phyloP scores from a whole-genome alignment of 2,888 invertebrate species.

The Pseudeuparius sepicola region DNA sequence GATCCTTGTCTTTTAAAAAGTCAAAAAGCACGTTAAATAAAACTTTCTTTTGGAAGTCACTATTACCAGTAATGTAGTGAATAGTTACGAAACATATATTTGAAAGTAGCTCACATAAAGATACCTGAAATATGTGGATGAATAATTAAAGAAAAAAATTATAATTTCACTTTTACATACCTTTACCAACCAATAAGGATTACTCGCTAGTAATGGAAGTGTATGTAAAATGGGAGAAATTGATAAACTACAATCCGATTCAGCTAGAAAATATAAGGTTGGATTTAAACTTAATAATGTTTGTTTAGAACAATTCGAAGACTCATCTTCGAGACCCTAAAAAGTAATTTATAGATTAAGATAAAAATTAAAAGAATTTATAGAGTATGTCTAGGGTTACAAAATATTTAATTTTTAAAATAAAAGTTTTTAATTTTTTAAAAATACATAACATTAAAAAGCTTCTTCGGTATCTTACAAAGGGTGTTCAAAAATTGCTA shows the following conservation, averaged over 20 bases:
- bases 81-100: slow-evolving; percentile 50
- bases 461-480: too few species aligned
- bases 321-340: slow-evolving; percentile 63
- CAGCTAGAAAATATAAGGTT: slow-evolving; percentile 50
- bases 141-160: slow-evolving; percentile 9
- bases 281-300: slow-evolving; percentile 53
- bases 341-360: slow-evolving; percentile 27
- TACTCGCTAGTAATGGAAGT: slow-evolving; percentile 53
- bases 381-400: too few species aligned
- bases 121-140: slow-evolving; percentile 44
- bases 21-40: slow-evolving; percentile 51
- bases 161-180: slow-evolving; percentile 38
- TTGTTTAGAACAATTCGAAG: slow-evolving; percentile 64
- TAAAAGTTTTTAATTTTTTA: too few species aligned
- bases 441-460: too few species aligned
- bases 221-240: slow-evolving; percentile 50
- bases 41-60: slow-evolving; percentile 49
- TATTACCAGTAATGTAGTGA: slow-evolving; percentile 42
- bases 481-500: too few species aligned
- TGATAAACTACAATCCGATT: slow-evolving; percentile 49
- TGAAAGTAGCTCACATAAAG: slow-evolving; percentile 53
- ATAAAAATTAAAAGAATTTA: too few species aligned
- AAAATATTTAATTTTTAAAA: too few species aligned
- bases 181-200: slow-evolving; percentile 80
- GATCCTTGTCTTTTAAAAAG: slow-evolving; percentile 65